Evolutionary conservation across 2,888 invertebrate species (phyloP).

Genomic region (Xestoiulus laeticollis): DNA sequence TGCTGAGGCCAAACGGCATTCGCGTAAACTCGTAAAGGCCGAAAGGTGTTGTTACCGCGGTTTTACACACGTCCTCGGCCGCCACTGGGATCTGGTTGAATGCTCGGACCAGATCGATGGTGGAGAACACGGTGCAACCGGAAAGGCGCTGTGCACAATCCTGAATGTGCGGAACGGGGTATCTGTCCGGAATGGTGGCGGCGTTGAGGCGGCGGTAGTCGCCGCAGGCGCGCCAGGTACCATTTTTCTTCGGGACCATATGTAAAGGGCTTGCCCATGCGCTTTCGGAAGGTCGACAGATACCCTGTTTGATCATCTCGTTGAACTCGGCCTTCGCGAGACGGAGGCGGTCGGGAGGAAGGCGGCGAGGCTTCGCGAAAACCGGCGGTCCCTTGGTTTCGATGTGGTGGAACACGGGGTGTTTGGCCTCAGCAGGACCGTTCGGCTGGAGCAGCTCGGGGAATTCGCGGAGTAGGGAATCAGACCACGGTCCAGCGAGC

Average conservation of each 20-base stretch:
- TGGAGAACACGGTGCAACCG: background rate
- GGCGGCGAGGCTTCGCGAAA: background rate
- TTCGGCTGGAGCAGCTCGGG: background rate
- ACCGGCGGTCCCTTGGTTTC: background rate
- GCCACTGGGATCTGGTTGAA: background rate
- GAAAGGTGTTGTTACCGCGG: too few species aligned
- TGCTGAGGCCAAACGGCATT: too few species aligned
- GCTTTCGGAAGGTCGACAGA: background rate
- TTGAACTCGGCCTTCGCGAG: background rate
- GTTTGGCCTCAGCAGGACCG: background rate
- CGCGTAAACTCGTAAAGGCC: too few species aligned
- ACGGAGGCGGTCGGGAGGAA: background rate
- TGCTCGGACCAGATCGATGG: background rate
- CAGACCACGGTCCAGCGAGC: too few species aligned
- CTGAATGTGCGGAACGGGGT: background rate
- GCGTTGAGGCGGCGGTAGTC: background rate
- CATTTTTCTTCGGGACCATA: background rate
- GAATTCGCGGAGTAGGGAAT: too few species aligned
- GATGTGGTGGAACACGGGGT: background rate
- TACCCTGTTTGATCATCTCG: background rate
- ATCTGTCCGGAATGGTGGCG: background rate
- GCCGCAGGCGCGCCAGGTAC: background rate
- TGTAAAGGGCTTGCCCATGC: background rate
- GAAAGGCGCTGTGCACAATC: background rate
- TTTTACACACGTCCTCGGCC: too few species aligned